A percentile compares a stretch with the other conserved stretches of the same genome.
Conservation (phyloP, 2,113 vertebrate species). For the Psittacus erithacus region DNA sequence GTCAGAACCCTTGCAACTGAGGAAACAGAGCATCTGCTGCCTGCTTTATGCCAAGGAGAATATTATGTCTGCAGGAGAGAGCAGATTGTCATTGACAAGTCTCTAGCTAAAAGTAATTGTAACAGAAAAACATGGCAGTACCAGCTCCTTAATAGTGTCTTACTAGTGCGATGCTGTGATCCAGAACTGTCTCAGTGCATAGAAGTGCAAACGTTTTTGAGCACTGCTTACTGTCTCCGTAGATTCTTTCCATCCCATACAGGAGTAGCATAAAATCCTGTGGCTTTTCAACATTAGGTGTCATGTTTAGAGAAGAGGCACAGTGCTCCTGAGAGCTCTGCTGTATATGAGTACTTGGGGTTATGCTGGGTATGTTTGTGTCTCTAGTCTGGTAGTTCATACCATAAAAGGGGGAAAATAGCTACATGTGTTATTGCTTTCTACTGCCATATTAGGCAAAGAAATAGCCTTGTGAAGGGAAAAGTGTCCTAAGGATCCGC, state of each 20-base stretch:
- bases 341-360: not conserved
- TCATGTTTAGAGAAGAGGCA: not conserved
- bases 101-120: not conserved
- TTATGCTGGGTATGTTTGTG: not conserved
- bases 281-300: not conserved
- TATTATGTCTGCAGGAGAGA: not conserved
- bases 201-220: not conserved
- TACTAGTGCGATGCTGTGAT: not conserved
- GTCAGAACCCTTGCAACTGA: not conserved
- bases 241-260: not conserved
- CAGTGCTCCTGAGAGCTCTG: not conserved
- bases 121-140: not conserved
- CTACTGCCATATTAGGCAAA: not conserved
- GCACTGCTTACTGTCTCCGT: not conserved
- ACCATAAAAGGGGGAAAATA: not conserved
- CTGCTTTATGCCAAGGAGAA: not conserved
- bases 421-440: not conserved
- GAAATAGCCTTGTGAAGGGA: not conserved
- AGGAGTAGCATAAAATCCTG: not conserved
- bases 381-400: not conserved
- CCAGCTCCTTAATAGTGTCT: not conserved
- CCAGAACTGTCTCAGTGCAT: not conserved
- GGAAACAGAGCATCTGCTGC: not conserved
- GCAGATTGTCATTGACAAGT: accelerated
- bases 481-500: not conserved